These are phyloP conservation scores for Argynnis bischoffii DNA, from an alignment of 2,888 invertebrate genomes.

Conservation along the genomic window DNA sequence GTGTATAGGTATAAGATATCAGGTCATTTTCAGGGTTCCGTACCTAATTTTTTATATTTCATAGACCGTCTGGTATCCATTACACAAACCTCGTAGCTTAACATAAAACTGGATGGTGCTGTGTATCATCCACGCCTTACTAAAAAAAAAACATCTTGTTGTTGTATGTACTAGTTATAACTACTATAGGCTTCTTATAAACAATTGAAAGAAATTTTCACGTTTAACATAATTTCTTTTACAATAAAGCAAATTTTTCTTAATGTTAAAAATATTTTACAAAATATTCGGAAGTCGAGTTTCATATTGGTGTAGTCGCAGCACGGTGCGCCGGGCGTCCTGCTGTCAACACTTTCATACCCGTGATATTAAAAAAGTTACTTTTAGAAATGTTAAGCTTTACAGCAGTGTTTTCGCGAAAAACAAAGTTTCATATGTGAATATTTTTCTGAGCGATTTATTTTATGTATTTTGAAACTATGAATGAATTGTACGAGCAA, in stretches of 20 bases:
- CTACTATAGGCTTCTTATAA: too few species aligned
- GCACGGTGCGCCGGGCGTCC: background rate
- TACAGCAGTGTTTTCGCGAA: constrained; percentile 9
- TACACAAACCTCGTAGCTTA: too few species aligned
- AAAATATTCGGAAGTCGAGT: constrained; percentile 9
- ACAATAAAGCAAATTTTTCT: background rate
- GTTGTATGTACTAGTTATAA: too few species aligned
- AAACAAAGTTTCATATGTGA: constrained; percentile 14
- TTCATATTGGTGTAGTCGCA: constrained; percentile 4
- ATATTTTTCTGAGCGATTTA: constrained; percentile 1
- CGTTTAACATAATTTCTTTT: too few species aligned
- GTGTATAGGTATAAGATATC: background rate
- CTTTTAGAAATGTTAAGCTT: constrained; percentile 20
- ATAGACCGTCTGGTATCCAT: too few species aligned
- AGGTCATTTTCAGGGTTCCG: background rate
- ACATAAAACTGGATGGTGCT: too few species aligned
- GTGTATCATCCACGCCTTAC: too few species aligned
- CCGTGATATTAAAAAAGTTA: constrained; percentile 35
- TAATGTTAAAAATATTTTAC: constrained; percentile 8
- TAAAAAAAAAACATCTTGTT: too few species aligned
- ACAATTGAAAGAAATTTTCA: too few species aligned
- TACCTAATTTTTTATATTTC: too few species aligned
- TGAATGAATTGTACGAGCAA: too few species aligned
- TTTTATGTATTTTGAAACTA: background rate
- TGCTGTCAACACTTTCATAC: constrained; percentile 31